Percentiles rank a stretch among this genome's conserved stretches.
Conservation (phyloP, 2,113 vertebrate genomes). For the Archocentrus centrarchus region DNA sequence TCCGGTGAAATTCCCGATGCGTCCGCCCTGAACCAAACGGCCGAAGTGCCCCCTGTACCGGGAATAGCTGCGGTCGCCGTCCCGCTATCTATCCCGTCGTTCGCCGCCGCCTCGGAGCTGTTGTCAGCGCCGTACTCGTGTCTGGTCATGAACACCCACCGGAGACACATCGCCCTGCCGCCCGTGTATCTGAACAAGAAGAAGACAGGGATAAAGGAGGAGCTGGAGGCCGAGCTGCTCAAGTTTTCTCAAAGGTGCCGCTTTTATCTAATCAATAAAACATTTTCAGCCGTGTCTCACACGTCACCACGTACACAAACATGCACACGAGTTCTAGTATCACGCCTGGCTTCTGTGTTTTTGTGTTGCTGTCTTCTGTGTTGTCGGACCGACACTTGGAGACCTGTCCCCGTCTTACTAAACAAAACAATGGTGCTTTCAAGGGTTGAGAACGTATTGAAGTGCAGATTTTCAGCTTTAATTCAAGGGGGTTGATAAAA, state of each 20-base stretch:
- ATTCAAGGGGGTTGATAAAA: neutral
- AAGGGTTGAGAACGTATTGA: neutral
- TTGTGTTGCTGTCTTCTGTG: neutral
- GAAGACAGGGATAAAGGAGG: constrained; percentile 85
- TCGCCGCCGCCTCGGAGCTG: constrained; percentile 83
- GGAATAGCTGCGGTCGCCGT: neutral
- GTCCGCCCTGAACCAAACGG: neutral
- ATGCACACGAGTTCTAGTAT: neutral
- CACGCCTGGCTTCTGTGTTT: neutral
- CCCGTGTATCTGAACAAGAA: constrained; percentile 89
- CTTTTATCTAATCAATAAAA: neutral
- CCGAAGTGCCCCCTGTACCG: rapidly evolving
- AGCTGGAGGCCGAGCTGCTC: constrained; percentile 89
- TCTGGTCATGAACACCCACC: constrained; percentile 84
- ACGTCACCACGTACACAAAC: neutral
- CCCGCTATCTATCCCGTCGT: constrained; percentile 80
- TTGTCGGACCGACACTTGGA: neutral
- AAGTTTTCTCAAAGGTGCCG: constrained; percentile 87
- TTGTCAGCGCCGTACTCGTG: constrained; percentile 86
- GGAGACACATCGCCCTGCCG: constrained; percentile 87
- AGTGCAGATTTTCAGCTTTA: neutral
- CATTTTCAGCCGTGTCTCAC: neutral
- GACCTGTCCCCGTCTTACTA: neutral
- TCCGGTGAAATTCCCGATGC: neutral
- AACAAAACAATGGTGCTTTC: neutral